Evolutionary conservation across 2,888 invertebrate species (phyloP).

Genomic region (Drepanosiphum platanoidis): DNA sequence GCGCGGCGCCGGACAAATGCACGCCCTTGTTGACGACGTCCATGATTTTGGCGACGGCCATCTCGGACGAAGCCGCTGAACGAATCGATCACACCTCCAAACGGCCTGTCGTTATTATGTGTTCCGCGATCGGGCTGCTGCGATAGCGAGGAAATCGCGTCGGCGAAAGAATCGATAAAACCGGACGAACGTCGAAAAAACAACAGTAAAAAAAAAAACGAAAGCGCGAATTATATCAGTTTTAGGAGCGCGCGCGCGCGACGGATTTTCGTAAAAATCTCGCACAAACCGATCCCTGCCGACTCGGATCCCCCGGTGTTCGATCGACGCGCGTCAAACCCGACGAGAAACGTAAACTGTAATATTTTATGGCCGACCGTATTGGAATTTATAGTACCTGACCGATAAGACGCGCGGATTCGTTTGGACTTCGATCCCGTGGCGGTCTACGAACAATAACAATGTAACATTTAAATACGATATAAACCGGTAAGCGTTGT

Average conservation of each 20-base stretch:
- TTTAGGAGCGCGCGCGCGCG: no score
- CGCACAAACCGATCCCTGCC: neutral
- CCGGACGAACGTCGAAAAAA: no score
- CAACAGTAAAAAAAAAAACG: no score
- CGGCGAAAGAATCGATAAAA: neutral
- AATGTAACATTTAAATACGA: neutral
- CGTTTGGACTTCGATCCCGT: neutral
- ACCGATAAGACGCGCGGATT: neutral
- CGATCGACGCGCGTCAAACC: neutral
- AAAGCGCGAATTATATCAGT: no score
- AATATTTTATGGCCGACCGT: neutral
- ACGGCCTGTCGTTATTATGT: no score
- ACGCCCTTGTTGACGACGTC: slow-evolving; percentile 28
- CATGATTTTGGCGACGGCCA: slow-evolving; percentile 8
- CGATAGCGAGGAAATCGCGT: neutral
- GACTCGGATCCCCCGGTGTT: no score
- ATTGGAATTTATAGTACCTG: neutral
- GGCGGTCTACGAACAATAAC: neutral
- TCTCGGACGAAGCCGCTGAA: neutral
- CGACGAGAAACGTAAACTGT: neutral
- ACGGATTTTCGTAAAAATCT: no score
- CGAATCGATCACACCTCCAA: no score
- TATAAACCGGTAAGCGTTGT: neutral
- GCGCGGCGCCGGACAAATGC: slow-evolving; percentile 46
- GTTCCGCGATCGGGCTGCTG: no score